phyloP scores from a whole-genome alignment of 2,888 invertebrate species.

The Holacanthella duospinosa region DNA sequence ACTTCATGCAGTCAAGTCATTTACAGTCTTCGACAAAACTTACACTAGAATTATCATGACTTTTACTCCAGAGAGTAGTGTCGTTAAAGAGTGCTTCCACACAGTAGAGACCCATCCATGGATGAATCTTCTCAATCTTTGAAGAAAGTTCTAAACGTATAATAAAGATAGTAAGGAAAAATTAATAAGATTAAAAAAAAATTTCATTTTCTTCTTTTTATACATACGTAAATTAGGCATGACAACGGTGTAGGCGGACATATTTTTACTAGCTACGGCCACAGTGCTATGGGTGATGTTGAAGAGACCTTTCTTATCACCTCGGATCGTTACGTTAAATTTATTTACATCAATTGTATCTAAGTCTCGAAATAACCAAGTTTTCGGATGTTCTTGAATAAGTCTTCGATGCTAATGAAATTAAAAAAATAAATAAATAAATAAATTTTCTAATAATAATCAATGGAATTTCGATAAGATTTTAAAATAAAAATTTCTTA shows the following conservation, averaged over 20 bases:
- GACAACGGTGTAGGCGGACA: constrained; percentile 12
- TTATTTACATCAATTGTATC: constrained; percentile 29
- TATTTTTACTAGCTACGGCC: too few species aligned
- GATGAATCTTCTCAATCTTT: neutral
- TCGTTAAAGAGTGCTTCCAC: constrained; percentile 28
- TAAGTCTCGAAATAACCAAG: constrained; percentile 11
- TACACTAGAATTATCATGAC: too few species aligned
- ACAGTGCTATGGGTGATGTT: too few species aligned
- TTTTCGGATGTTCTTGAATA: neutral
- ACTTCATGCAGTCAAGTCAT: too few species aligned
- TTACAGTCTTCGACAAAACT: too few species aligned
- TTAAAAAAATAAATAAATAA: too few species aligned
- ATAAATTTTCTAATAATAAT: neutral
- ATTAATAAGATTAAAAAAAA: neutral
- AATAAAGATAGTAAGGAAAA: neutral
- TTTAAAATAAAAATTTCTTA: neutral
- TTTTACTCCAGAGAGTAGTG: too few species aligned
- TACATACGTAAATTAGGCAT: constrained; percentile 24
- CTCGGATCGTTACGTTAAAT: constrained; percentile 15
- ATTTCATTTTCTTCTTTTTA: too few species aligned
- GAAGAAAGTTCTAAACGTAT: neutral
- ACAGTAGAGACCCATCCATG: constrained; percentile 32
- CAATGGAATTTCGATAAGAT: neutral
- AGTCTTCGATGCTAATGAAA: neutral
- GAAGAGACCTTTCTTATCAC: constrained; percentile 31